Evolutionary conservation across 2,888 invertebrate genomes (phyloP).

Genomic region (Drosophila lutescens): DNA sequence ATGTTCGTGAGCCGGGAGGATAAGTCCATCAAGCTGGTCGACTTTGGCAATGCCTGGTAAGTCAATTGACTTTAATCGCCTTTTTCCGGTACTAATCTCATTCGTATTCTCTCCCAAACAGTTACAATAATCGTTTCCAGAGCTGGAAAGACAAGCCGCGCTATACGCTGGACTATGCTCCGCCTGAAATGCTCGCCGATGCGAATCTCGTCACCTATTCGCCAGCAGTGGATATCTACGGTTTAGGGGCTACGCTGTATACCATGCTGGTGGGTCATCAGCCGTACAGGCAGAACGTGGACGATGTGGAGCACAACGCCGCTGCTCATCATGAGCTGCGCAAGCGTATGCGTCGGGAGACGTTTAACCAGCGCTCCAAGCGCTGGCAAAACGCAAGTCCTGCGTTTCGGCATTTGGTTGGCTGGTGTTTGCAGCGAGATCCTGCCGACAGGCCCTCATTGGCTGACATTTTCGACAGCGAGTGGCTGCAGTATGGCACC

Average conservation of each 20-base stretch:
- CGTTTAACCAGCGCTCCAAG: conserved; percentile 68
- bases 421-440: conserved; percentile 74
- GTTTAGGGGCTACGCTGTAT: conserved; percentile 94
- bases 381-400: conserved; percentile 74
- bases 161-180: conserved; percentile 94
- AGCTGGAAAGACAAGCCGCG: conserved; percentile 89
- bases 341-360: conserved; percentile 73
- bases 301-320: conserved; percentile 54
- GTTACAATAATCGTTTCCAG: conserved; percentile 63
- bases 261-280: conserved; percentile 92
- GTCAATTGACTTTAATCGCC: neutral
- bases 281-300: conserved; percentile 87
- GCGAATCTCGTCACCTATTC: conserved; percentile 87
- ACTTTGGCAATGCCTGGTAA: conserved; percentile 95
- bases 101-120: conserved; percentile 35
- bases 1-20: conserved; percentile 70
- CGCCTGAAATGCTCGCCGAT: conserved; percentile 93
- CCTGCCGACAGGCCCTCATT: conserved; percentile 70
- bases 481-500: conserved; percentile 76
- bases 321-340: conserved; percentile 59
- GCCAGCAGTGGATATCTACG: conserved; percentile 97
- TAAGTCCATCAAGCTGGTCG: conserved; percentile 91
- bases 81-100: conserved; percentile 14
- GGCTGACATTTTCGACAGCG: conserved; percentile 84
- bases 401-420: conserved; percentile 69